phyloP scores from a whole-genome alignment of 2,888 invertebrate species.

The Oscheius sp. region DNA sequence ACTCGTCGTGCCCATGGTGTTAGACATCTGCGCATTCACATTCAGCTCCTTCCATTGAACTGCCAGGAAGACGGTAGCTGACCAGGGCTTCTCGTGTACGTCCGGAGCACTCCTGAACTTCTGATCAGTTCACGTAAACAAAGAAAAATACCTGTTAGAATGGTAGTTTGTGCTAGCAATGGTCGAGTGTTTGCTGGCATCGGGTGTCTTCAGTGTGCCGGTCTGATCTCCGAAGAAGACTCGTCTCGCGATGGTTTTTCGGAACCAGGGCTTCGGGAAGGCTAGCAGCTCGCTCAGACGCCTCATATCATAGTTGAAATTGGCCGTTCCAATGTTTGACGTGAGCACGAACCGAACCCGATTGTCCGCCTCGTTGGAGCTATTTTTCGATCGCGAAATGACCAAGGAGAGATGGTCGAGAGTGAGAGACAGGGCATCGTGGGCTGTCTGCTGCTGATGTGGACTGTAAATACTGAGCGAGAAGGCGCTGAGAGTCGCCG shows the following conservation, averaged over 20 bases:
- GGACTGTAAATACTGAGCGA: conserved; percentile 98
- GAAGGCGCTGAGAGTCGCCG: conserved; percentile 95
- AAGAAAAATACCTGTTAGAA: conserved; percentile 1
- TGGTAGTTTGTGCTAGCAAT: conserved; percentile 18
- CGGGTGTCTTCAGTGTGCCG: conserved; percentile 25
- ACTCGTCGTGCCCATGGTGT: conserved; percentile 97
- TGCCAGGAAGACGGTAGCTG: conserved; percentile 82
- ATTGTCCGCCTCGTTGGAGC: conserved; percentile 61
- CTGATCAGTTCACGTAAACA: background rate
- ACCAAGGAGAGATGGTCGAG: conserved; percentile 66
- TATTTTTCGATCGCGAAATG: conserved; percentile 66
- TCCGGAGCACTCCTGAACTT: conserved; percentile 4
- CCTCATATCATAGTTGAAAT: conserved; percentile 98
- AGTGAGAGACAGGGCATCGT: conserved; percentile 63
- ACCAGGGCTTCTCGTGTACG: conserved; percentile 39
- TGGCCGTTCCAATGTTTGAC: conserved; percentile 73
- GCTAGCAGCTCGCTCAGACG: conserved; percentile 94
- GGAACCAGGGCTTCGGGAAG: conserved; percentile 96
- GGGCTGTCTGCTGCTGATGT: conserved; percentile 74
- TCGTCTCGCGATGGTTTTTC: conserved; percentile 82
- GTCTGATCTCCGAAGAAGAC: conserved; percentile 87
- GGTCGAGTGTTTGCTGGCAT: conserved; percentile 27
- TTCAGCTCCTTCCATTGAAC: conserved; percentile 95
- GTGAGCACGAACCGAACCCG: conserved; percentile 63
- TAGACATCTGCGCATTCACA: conserved; percentile 96